These are phyloP conservation scores for Apis laboriosa DNA, from an alignment of 1,140 invertebrate genomes.

Conservation along the genomic window DNA sequence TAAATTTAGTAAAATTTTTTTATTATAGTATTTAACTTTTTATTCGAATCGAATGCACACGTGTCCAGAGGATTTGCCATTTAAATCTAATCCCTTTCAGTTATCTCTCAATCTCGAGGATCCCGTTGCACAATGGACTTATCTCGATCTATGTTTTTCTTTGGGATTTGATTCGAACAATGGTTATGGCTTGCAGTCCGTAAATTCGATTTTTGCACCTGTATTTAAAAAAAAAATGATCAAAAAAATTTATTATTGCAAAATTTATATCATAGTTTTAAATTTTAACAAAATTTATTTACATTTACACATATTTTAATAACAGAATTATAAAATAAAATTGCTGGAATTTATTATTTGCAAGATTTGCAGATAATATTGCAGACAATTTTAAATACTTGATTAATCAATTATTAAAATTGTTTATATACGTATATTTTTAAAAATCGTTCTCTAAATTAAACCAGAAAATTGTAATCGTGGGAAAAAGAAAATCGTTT, in stretches of 20 bases:
- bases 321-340: too few species aligned
- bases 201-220: conserved; percentile 35
- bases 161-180: conserved; percentile 56
- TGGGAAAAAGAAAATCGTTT: conserved; percentile 49
- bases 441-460: not conserved
- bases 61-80: conserved; percentile 55
- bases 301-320: too few species aligned
- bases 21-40: not conserved
- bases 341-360: too few species aligned
- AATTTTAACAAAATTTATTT: too few species aligned
- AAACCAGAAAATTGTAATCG: conserved; percentile 36
- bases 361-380: too few species aligned
- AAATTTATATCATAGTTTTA: too few species aligned
- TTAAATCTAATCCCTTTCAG: conserved; percentile 62
- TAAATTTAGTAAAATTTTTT: not conserved
- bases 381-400: not conserved
- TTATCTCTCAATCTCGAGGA: conserved; percentile 61
- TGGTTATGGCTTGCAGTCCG: conserved; percentile 24
- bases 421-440: not conserved
- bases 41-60: conserved; percentile 23
- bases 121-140: conserved; percentile 53
- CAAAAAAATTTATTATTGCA: too few species aligned
- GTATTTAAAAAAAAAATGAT: not conserved
- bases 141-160: conserved; percentile 57
- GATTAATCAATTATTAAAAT: not conserved